These are phyloP conservation scores for Mustela nigripes DNA, from an alignment of 2,113 vertebrate species.

Conservation along the genomic window DNA sequence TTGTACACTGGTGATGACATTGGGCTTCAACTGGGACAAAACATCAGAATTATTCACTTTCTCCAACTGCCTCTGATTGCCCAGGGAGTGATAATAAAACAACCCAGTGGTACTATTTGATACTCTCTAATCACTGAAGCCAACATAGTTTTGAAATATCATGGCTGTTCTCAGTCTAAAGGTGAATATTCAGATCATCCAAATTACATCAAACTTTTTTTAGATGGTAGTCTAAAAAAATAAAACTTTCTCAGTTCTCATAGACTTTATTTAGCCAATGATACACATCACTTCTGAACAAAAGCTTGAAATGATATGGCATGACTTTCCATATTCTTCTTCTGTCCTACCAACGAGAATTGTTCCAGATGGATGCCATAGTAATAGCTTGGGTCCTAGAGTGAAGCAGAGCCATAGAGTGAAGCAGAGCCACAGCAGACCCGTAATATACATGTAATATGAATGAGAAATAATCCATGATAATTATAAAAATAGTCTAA, in stretches of 20 bases:
- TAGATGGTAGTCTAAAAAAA: conserved; percentile 41
- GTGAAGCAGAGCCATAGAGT: not conserved
- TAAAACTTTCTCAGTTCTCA: conserved; percentile 22
- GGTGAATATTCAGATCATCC: not conserved
- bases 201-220: not conserved
- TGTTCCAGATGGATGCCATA: not conserved
- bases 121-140: conserved; percentile 59
- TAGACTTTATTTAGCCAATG: conserved; percentile 13
- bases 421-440: not conserved
- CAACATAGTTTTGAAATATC: conserved; percentile 32
- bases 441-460: not conserved
- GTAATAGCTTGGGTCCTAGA: not conserved
- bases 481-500: conserved; percentile 51
- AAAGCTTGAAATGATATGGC: conserved; percentile 31
- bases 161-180: conserved; percentile 31
- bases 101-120: not conserved
- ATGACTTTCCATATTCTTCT: conserved; percentile 39
- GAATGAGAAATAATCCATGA: conserved; percentile 39
- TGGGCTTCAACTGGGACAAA: conserved; percentile 62
- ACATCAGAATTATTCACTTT: conserved; percentile 60
- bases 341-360: not conserved
- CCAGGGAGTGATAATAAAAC: conserved; percentile 44
- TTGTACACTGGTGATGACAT: conserved; percentile 65
- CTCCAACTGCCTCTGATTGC: conserved; percentile 49
- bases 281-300: conserved; percentile 50